These are phyloP conservation scores for Platysteira castanea DNA, from an alignment of 2,113 vertebrate genomes.

Conservation along the genomic window DNA sequence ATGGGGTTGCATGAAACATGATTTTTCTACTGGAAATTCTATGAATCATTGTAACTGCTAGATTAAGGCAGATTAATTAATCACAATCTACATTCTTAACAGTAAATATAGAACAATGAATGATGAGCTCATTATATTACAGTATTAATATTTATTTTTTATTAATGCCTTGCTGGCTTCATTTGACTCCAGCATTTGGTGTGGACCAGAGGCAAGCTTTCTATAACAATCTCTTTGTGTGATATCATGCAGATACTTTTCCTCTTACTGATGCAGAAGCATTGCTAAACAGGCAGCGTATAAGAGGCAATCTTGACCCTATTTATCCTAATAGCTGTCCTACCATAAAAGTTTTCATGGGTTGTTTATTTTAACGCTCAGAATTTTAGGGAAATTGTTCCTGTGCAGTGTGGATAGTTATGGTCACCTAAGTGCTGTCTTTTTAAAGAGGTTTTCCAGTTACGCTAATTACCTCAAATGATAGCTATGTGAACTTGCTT, in stretches of 20 bases:
- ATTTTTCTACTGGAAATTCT: background rate
- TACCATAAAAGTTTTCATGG: background rate
- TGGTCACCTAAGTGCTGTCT: background rate
- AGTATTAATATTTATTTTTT: background rate
- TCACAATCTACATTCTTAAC: background rate
- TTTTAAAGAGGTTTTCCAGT: background rate
- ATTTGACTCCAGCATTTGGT: background rate
- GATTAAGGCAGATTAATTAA: background rate
- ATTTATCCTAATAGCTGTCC: background rate
- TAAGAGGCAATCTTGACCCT: background rate
- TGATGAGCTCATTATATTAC: background rate
- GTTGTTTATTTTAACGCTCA: background rate
- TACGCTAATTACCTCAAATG: background rate
- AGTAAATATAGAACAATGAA: background rate
- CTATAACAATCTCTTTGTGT: background rate
- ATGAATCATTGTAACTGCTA: background rate
- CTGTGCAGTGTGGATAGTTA: background rate
- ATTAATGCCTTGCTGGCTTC: background rate
- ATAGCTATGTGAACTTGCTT: background rate
- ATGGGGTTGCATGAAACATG: background rate
- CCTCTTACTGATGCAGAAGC: background rate
- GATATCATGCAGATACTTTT: background rate
- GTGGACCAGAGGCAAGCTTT: background rate
- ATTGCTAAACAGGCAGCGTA: background rate
- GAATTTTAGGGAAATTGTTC: background rate